Evolutionary conservation across 2,888 invertebrate genomes (phyloP), one percentile per base, ranked within the genome.

Genomic region (Aphrophora alni): DNA sequence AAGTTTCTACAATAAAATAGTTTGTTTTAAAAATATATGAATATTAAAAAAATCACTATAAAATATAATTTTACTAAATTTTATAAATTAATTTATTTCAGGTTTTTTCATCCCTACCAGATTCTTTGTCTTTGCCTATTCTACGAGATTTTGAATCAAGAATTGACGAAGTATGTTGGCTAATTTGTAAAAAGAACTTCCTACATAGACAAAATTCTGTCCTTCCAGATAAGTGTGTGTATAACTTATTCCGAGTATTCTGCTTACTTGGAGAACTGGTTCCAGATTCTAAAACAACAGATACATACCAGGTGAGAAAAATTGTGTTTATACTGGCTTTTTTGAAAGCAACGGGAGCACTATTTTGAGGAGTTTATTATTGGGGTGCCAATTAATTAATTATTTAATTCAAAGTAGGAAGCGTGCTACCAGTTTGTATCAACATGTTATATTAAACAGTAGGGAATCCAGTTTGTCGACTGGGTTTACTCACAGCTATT

Each of bases 121-220:
- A 92, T 84, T 91, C 92, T 14, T 87, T 92, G 27, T 90, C 90
- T 0, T 86, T 92, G 74, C 88, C 90, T 0, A 90, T 91, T 82
- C 88, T 92, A 8, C 89, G 92, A 82, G 90, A 90, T 73, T 93
- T 90, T 83, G 93, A 93, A 87, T 90, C 90, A 82, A 91, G 91
- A 86, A 93, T 95, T 38, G 93, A 94, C 84, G 93, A 94, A 89
- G 91, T 93, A 0, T 95, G 95, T 87, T 96, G 96, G 96, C 89
- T 95, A 81, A 92, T 95, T 8, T 95, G 95, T 86, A 91, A 93
- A 80, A 93, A 93, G 86, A 90, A 89, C 78, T 92, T 92, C 83
- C 86, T 93, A 26, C 88, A 89, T 3, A 89, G 93, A 69, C 91
- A 93, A 82, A 90, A 91, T 85, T 90, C 91, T 1, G 87, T 92